phyloP scores from a whole-genome alignment of 2,113 vertebrate genomes.

The Erpornis zantholeuca region DNA sequence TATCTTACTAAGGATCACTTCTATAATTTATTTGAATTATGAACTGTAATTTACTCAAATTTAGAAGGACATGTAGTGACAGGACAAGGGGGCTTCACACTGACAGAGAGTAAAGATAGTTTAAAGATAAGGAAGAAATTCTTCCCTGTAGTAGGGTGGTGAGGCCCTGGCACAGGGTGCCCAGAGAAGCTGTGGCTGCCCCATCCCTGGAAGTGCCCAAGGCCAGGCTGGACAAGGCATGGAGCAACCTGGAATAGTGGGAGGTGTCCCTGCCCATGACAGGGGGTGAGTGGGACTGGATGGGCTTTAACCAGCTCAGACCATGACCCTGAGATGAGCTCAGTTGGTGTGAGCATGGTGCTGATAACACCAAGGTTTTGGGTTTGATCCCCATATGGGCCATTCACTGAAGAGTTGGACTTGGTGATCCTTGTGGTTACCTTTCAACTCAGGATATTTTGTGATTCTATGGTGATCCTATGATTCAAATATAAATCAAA shows the following conservation, averaged over 20 bases:
- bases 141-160: not conserved
- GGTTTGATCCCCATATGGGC: not conserved
- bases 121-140: not conserved
- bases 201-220: not conserved
- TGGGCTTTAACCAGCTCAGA: not conserved
- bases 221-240: not conserved
- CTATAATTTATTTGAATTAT: not conserved
- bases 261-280: not conserved
- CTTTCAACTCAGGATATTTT: not conserved
- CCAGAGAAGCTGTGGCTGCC: not conserved
- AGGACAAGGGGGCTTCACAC: not conserved
- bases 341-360: not conserved
- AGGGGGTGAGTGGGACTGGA: not conserved
- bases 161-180: not conserved
- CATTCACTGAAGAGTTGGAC: not conserved
- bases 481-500: not conserved
- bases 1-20: not conserved
- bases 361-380: not conserved
- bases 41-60: not conserved
- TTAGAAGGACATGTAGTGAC: not conserved
- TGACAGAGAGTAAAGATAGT: not conserved
- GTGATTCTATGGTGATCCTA: not conserved
- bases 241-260: fast-evolving
- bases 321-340: not conserved
- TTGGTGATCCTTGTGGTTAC: not conserved